Base-by-base conservation (phyloP, 2,113 vertebrate species). In the Xenopus laevis region DNA sequence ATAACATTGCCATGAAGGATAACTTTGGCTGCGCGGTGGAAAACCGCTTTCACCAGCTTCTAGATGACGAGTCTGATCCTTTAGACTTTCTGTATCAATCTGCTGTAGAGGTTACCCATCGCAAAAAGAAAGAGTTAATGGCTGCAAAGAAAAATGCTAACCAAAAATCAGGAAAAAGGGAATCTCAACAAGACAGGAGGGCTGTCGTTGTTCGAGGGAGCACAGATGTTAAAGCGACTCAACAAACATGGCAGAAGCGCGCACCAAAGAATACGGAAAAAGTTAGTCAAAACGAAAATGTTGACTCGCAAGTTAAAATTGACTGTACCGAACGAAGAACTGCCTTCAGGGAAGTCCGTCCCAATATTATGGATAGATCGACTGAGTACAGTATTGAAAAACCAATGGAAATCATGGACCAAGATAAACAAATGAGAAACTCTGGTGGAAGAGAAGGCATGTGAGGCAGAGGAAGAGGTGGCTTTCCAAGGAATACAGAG, bases 11-110 rank as follows among this genome's bases (percentile, higher is more conserved):
- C 46, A 86, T 89, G 86, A 85, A 91, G 68, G 89, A 91, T 57
- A 82, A 47, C 63, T 97, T 91, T 74, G 91, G 94, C 2, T 98
- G 96, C 80, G 80, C 79, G 0, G 88, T 96, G 46, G 86, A 91
- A 60, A 98, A 96, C 85, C 91, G 95, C 81, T 98, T 95, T 84
- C 89, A 86, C 68, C 84, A 91, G 65, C 94, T 98, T 30, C 86
- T 93, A 79, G 95, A 96, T 74, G 92, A 95, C 63, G 93, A 95
- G 4, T 90, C 90, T 0, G 95, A 97, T 81, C 95, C 95, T 18
- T 93, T 95, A 72, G 95, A 98, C 80, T 40, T 92, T 66, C 85
- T 98, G 16, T 86, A 79, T 21, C 83, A 91, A 77, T 90, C 86
- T 17, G 89, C 92, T 70, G 13, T 80, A 83, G 84, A 55, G 83